Conservation (phyloP, 2,113 vertebrate genomes). For the Nematolebias whitei region DNA sequence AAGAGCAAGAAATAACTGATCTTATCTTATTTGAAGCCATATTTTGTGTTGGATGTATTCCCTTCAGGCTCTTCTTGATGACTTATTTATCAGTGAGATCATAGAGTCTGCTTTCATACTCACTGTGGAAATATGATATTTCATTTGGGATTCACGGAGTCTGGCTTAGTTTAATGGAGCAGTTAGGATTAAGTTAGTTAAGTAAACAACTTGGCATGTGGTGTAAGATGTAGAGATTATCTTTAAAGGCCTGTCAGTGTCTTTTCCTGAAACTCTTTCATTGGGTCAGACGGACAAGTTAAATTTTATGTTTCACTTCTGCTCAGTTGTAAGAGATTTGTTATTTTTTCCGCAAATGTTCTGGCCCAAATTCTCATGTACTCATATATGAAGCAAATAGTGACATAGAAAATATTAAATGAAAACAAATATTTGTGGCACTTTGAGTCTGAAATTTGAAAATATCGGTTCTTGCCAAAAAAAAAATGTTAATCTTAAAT, state of each 20-base stretch:
- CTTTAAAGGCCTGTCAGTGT: slow-evolving; percentile 6
- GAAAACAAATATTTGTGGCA: slow-evolving; percentile 31
- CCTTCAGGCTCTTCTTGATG: slow-evolving; percentile 15
- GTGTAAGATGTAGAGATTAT: background rate
- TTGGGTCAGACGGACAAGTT: background rate
- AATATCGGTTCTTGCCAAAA: no score
- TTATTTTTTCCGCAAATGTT: slow-evolving; percentile 26
- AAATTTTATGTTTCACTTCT: background rate
- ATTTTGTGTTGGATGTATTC: slow-evolving; percentile 24
- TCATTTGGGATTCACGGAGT: slow-evolving; percentile 39
- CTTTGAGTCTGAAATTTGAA: no score
- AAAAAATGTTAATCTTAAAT: no score
- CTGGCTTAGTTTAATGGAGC: slow-evolving; percentile 46
- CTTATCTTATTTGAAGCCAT: slow-evolving; percentile 2
- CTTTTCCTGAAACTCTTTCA: slow-evolving; percentile 5
- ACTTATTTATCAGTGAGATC: slow-evolving; percentile 45
- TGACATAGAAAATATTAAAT: slow-evolving; percentile 12
- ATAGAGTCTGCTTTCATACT: slow-evolving; percentile 19
- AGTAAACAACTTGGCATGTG: slow-evolving; percentile 57
- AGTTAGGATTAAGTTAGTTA: slow-evolving; percentile 22
- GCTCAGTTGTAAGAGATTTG: slow-evolving; percentile 11
- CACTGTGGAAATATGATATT: slow-evolving; percentile 35
- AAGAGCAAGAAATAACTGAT: slow-evolving; percentile 23
- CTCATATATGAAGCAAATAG: slow-evolving; percentile 13
- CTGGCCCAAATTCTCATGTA: slow-evolving; percentile 18